Percentiles rank a stretch among this genome's conserved stretches.
Evolutionary conservation across 2,888 invertebrate genomes (phyloP).

Genomic region (Callosobruchus maculatus): DNA sequence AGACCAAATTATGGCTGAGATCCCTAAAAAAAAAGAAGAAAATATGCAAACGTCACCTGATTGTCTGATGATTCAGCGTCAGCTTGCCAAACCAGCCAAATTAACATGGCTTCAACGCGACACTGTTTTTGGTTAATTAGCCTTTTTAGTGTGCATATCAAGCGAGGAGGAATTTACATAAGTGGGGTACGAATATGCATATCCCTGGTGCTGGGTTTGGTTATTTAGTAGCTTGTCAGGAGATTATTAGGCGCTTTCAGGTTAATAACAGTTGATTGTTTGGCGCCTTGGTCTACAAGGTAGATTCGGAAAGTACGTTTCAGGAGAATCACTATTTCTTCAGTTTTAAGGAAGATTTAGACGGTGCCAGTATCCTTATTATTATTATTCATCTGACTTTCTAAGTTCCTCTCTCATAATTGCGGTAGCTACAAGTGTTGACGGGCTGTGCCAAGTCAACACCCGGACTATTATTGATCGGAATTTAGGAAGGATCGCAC

Average conservation of each 20-base stretch:
- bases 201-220: neutral
- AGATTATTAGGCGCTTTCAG: neutral
- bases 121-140: neutral
- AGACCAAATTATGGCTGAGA: constrained; percentile 87
- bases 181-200: neutral
- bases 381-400: no score
- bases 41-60: neutral
- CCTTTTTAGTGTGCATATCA: neutral
- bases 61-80: neutral
- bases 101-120: neutral
- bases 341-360: no score
- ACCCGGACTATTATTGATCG: no score
- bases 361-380: no score
- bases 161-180: neutral
- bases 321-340: no score
- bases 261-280: neutral
- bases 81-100: neutral
- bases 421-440: no score
- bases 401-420: no score
- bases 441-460: no score
- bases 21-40: constrained; percentile 64
- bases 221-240: neutral
- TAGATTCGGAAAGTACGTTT: neutral
- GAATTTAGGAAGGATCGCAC: no score
- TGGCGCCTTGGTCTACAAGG: neutral